Evolutionary conservation across 2,888 invertebrate species (phyloP).

Genomic region (Agriopis leucophaearia): DNA sequence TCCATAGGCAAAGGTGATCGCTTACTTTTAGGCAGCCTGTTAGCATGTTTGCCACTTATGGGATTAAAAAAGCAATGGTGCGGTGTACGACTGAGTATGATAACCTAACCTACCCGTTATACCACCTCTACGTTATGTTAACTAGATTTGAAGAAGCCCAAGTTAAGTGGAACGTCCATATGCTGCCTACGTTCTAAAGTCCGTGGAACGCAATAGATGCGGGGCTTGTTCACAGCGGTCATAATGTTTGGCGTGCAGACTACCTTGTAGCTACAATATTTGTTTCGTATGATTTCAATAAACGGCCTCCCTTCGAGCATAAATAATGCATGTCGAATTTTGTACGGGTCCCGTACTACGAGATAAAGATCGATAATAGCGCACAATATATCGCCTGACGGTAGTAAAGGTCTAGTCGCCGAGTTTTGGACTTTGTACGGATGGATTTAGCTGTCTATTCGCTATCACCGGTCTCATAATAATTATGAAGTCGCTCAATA

Average conservation of each 20-base stretch:
- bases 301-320: slow-evolving; percentile 73
- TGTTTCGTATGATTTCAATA: slow-evolving; percentile 81
- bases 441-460: not conserved
- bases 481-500: too few species aligned
- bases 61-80: too few species aligned
- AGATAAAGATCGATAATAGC: slow-evolving; percentile 70
- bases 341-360: slow-evolving; percentile 59
- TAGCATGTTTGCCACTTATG: too few species aligned
- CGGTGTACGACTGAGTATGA: too few species aligned
- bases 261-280: slow-evolving; percentile 47
- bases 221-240: not conserved
- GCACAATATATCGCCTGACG: slow-evolving; percentile 10
- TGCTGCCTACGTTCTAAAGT: too few species aligned
- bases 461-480: not conserved
- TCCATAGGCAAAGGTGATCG: too few species aligned
- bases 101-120: too few species aligned
- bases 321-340: slow-evolving; percentile 84
- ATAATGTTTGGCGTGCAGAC: not conserved
- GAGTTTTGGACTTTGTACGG: not conserved
- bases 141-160: not conserved
- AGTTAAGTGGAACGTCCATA: too few species aligned
- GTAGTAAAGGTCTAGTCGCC: slow-evolving; percentile 5
- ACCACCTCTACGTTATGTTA: too few species aligned
- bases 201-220: too few species aligned
- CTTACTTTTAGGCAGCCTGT: too few species aligned